Evolutionary conservation across 2,113 vertebrate genomes (phyloP).

Genomic region (Uria lomvia): DNA sequence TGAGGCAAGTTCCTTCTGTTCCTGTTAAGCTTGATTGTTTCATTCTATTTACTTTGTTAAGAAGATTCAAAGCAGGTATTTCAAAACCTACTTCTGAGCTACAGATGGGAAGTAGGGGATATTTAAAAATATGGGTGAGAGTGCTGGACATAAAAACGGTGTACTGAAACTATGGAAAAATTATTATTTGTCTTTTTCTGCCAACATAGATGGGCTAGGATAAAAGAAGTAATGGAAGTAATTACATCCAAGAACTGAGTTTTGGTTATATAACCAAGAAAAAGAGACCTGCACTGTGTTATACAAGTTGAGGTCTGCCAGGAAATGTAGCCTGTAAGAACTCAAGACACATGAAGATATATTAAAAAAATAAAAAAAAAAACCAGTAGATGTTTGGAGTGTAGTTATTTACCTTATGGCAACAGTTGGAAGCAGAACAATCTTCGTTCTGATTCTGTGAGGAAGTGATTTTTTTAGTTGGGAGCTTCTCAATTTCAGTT

Average conservation of each 20-base stretch:
- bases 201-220: not conserved
- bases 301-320: not conserved
- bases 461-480: not conserved
- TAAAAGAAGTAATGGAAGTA: not conserved
- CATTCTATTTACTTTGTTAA: not conserved
- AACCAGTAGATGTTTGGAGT: not conserved
- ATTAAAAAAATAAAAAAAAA: not conserved
- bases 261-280: not conserved
- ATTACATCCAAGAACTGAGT: not conserved
- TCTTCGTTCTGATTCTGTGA: not conserved
- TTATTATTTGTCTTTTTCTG: not conserved
- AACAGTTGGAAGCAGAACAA: not conserved
- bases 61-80: not conserved
- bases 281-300: not conserved
- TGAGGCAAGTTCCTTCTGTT: constrained; percentile 29
- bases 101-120: not conserved
- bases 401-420: not conserved
- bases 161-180: not conserved
- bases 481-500: not conserved
- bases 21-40: not conserved
- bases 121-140: not conserved
- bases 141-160: not conserved
- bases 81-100: not conserved
- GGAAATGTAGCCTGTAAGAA: not conserved
- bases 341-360: not conserved